Conservation (phyloP, 2,888 invertebrate genomes). For the Smittia sp. region DNA sequence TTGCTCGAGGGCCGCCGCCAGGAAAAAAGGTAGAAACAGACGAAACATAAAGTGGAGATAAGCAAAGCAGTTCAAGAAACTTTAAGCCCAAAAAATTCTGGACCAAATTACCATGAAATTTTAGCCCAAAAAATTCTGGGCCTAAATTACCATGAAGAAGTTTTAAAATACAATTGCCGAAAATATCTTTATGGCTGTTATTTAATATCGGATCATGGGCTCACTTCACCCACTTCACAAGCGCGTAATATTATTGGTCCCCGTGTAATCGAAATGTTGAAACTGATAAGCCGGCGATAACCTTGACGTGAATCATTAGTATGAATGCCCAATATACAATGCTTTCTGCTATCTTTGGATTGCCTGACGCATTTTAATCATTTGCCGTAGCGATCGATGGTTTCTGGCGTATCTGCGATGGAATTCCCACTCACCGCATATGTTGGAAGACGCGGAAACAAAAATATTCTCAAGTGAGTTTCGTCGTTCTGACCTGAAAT, state of each 20-base stretch:
- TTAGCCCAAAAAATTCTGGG: no score
- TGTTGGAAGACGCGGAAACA: conserved; percentile 18
- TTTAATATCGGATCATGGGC: neutral
- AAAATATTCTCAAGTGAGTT: conserved; percentile 23
- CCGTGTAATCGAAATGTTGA: neutral
- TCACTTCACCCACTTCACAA: neutral
- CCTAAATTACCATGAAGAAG: no score
- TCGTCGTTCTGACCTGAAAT: neutral
- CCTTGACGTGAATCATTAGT: neutral
- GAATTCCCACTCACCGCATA: conserved; percentile 15
- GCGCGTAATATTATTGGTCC: conserved; percentile 3
- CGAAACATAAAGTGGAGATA: neutral
- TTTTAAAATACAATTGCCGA: no score
- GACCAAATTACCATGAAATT: no score
- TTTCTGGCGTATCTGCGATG: conserved; percentile 23
- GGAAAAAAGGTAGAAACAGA: neutral
- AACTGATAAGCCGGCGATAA: neutral
- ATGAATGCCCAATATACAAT: no score
- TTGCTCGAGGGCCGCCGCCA: neutral
- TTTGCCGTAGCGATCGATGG: conserved; percentile 1
- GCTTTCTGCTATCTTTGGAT: no score
- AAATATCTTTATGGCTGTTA: no score
- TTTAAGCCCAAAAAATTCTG: no score
- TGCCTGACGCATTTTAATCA: no score
- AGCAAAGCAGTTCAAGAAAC: no score